Conservation (phyloP, 2,797 vertebrate genomes). For the Psittacula derbiana region DNA sequence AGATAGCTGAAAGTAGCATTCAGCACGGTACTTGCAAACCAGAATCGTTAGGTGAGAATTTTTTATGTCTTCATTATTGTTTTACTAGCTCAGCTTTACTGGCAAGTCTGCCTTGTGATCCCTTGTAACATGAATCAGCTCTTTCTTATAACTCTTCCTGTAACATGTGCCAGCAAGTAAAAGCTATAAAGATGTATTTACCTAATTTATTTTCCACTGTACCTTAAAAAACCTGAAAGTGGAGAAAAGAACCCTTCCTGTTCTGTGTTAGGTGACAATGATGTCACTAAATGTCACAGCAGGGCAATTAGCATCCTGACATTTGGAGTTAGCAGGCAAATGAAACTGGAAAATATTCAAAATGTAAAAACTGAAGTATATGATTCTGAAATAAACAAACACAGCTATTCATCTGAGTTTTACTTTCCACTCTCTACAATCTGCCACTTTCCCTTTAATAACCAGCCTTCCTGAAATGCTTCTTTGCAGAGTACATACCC, state of each 20-base stretch:
- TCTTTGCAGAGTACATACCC: not conserved
- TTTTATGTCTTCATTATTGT: not conserved
- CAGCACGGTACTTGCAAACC: not conserved
- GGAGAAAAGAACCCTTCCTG: not conserved
- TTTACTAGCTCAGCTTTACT: not conserved
- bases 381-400: not conserved
- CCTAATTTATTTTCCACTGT: not conserved
- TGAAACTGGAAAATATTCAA: not conserved
- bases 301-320: not conserved
- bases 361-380: not conserved
- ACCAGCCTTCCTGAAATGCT: not conserved
- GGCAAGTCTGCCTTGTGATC: not conserved
- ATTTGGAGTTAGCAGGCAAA: not conserved
- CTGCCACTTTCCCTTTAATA: not conserved
- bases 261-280: not conserved
- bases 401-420: not conserved
- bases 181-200: not conserved
- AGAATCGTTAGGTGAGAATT: not conserved
- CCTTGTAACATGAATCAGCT: not conserved
- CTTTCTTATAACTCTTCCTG: not conserved
- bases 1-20: not conserved
- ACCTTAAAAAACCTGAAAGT: not conserved
- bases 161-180: not conserved
- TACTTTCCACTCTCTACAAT: not conserved
- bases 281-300: not conserved